Percentiles rank a stretch among this genome's conserved stretches.
These are phyloP conservation scores for Phaethon lepturus DNA, from an alignment of 2,113 vertebrate genomes.

Conservation along the genomic window DNA sequence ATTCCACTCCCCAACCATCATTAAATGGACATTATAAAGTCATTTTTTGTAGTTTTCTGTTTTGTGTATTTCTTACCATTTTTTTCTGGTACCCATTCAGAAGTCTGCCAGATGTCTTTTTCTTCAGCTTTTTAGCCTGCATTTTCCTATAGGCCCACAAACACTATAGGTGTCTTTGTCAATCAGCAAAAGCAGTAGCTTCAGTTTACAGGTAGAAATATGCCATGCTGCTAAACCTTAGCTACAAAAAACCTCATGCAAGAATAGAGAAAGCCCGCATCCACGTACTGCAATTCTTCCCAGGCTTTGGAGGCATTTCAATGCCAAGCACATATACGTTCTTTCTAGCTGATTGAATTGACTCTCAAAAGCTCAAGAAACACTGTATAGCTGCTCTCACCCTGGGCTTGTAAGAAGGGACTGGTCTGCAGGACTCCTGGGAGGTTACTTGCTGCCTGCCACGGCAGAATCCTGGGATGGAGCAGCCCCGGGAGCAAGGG, in stretches of 20 bases:
- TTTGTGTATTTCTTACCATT: not conserved
- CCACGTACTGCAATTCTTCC: not conserved
- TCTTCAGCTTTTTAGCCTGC: not conserved
- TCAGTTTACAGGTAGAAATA: not conserved
- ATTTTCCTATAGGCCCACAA: not conserved
- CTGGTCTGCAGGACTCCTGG: not conserved
- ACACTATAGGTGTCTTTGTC: not conserved
- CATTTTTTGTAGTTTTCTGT: not conserved
- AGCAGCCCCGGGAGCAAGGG: not conserved
- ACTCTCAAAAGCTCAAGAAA: not conserved
- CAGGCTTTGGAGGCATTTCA: not conserved
- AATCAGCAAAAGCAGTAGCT: not conserved
- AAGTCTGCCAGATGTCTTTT: not conserved
- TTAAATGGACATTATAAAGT: constrained; percentile 31
- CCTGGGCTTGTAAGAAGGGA: not conserved
- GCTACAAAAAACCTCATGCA: not conserved
- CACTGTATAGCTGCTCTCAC: not conserved
- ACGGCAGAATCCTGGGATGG: not conserved
- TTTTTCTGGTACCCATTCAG: not conserved
- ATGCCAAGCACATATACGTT: not conserved
- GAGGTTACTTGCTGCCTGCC: not conserved
- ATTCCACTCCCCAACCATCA: not conserved
- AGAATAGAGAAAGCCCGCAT: not conserved
- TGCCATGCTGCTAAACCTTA: not conserved
- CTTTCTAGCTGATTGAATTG: not conserved